Evolutionary conservation across 2,113 vertebrate species (phyloP), one percentile per base, ranked within the genome.

Genomic region (Cnemophilus loriae): DNA sequence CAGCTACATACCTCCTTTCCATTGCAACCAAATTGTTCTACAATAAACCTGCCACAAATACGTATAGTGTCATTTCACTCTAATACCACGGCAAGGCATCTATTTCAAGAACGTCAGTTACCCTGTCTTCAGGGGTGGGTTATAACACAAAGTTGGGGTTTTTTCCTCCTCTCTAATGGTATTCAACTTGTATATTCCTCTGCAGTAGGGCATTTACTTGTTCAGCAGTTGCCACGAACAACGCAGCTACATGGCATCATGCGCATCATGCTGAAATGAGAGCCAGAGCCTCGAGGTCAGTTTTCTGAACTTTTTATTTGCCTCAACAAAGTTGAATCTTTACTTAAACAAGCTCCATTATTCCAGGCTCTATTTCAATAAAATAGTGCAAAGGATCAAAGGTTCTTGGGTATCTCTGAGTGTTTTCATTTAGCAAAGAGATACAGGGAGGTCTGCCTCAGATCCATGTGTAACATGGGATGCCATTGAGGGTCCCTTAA

Each of bases 81-180:
- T 44, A 52, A 76, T 68, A 49, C 30, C 13, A n/a, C 28, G 39
- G n/a, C 42, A 56, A n/a, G 24, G 12, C n/a, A n/a, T 56, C 9
- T 47, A 23, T 41, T 41, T 19, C 18, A 60, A 44, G 27, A 60
- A 23, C 8, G 28, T 33, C 22, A 19, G 12, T 27, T 44, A 33
- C 27, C 22, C 3, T 22, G 19, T 33, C 27, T 28, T 60, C 37
- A 53, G 46, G 10, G 8, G 23, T 0, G 0, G 9, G 8, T 37
- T 33, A 33, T 37, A 60, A 53, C 3, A 69, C 22, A 46, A 44
- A 69, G 3, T 1, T 28, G 33, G 2, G 2, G 0, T 16, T 46
- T 68, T 55, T 80, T 1, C 2, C 13, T 87, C 32, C 32, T 69
- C 35, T 35, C 33, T 61, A 42, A 20, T 56, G 17, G 8, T 73